phyloP scores from a whole-genome alignment of 2,113 vertebrate species.

The Colinus virginianus region DNA sequence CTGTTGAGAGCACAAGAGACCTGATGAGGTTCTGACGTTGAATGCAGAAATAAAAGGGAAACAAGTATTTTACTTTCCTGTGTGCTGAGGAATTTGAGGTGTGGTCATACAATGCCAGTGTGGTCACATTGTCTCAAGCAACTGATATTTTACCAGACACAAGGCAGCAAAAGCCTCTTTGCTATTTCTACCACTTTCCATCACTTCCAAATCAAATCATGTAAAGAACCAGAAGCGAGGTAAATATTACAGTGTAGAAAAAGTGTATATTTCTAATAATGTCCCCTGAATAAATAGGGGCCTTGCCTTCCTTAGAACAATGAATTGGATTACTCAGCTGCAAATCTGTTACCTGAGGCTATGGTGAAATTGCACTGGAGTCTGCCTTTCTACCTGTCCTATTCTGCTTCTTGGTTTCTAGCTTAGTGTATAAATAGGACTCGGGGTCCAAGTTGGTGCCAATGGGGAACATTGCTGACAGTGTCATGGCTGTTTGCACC shows the following conservation, averaged over 20 bases:
- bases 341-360: not conserved
- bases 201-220: not conserved
- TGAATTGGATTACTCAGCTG: not conserved
- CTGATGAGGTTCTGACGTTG: not conserved
- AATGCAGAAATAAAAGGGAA: not conserved
- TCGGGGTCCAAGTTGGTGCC: not conserved
- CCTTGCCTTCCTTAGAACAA: not conserved
- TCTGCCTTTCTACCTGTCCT: not conserved
- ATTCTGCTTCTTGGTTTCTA: not conserved
- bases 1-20: not conserved
- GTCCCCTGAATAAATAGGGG: not conserved
- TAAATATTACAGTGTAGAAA: not conserved
- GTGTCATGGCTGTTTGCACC: not conserved
- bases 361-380: fast-evolving
- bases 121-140: not conserved
- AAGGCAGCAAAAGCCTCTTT: not conserved
- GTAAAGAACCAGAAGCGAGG: not conserved
- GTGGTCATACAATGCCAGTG: not conserved
- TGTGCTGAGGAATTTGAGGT: not conserved
- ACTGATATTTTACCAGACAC: not conserved
- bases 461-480: not conserved
- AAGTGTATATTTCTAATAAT: not conserved
- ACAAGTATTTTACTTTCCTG: not conserved
- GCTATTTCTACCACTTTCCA: not conserved
- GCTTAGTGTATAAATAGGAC: not conserved